Base-by-base conservation (phyloP, 2,888 invertebrate species). In the Pachydiplax longipennis region DNA sequence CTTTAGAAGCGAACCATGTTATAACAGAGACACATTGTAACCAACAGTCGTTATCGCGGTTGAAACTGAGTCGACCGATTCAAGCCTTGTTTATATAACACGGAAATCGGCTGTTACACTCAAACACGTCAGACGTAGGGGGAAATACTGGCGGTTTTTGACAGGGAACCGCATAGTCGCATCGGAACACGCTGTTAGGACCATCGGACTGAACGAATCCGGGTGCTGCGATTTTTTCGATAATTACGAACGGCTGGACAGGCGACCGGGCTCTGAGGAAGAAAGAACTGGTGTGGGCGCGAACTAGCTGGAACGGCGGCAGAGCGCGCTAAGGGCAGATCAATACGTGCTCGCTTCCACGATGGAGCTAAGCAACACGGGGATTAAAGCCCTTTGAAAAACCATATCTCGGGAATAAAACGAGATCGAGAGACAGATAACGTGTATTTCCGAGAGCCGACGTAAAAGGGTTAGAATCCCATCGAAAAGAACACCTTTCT, bases 291-390 rank as follows among this genome's bases (percentile, higher is more conserved):
- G 53, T 53, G 53, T 53, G 53, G 53, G 18, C 53, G 53, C 53
- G 44, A 44, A 44, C 44, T 44, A 44, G 44, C 83, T 58, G 35
- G 58, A 58, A 58, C 58, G 48, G 83, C 31, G 35, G 31, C 6
- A 31, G 58, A 58, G 58, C 53, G 83, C 31, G 83, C 83, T 15
- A 35, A 35, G 61, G 87, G 18, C 35, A 61, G 87, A 87, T 87
- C 87, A 87, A 87, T 87, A 87, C 53, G 83, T 83, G 31, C 58
- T 58, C 83, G 58, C 58, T 53, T 58, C 58, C 53, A 83, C 87
- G 87, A 31, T 53, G 87, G 40, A 87, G n/a, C 22, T n/a, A 31
- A 83, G 44, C 44, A 83, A 35, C 48, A 53, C 48, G 53, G 53
- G 53, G 53, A 53, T 53, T 6, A 53, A 53, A 53, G 53, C 15